Base-by-base conservation (phyloP, 2,888 invertebrate species). In the Marronus borbonicus region DNA sequence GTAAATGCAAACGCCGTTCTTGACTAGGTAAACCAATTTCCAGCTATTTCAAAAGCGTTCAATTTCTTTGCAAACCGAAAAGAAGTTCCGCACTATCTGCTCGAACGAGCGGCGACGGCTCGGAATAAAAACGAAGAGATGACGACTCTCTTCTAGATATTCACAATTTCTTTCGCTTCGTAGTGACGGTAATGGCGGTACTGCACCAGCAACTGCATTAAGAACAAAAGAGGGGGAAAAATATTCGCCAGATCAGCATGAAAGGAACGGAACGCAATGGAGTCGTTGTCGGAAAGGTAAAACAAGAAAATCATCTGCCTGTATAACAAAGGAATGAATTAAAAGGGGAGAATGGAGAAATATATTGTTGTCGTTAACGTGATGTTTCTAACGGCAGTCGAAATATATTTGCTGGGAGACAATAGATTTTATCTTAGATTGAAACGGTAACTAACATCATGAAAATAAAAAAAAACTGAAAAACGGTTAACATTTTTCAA, bases 11-110 rank as follows among this genome's bases (percentile, higher is more conserved):
- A 50, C 65, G 50, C 14, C 28, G 36, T 70, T 55, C 50, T 69
- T 69, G 55, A 52, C 55, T 55, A 70, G 55, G 72, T 74, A 74
- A 74, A 74, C 72, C 72, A 74, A 74, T 74, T 74, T 60, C 60
- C 28, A 60, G 44, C 72, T 44, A 60, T 74, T 74, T 74, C 39
- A 74, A 60, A 74, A 44, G 60, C 60, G 72, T 60, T 74, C 72
- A 74, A 74, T 74, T 74, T 55, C 72, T 60, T 20, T 12, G 44
- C 20, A 55, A 20, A 55, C 55, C 20, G 60, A 60, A 49, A 39
- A 24, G 60, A 24, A 24, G 36, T 55, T 44, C 44, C 36, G n/a
- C 8, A 17, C 39, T 65, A n/a, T 65, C 36, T 65, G 65, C 39
- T 68, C 20, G 20, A 20, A 8, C 50, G 20, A 50, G 2, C 28